Evolutionary conservation across 2,888 invertebrate species (phyloP).

Genomic region (Chelonus formosanus): DNA sequence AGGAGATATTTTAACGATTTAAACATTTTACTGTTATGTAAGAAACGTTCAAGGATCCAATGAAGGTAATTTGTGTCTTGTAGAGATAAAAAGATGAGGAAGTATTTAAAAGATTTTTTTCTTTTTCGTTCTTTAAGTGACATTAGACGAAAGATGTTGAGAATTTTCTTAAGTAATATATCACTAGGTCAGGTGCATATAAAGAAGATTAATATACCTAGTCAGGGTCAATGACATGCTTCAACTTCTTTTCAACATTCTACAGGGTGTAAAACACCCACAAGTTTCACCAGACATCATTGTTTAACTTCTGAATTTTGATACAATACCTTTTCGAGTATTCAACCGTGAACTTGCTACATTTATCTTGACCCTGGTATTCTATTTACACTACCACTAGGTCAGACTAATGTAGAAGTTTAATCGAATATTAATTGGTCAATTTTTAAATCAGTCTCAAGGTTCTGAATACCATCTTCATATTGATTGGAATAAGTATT

Average conservation of each 20-base stretch:
- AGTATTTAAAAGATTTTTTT: constrained; percentile 28
- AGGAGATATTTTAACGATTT: not conserved
- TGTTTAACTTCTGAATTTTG: too few relatives aligned
- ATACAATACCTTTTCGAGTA: too few relatives aligned
- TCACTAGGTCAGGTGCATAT: constrained; percentile 3
- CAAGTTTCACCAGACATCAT: constrained; percentile 56
- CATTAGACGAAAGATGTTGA: too few relatives aligned
- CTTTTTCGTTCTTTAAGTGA: constrained; percentile 18
- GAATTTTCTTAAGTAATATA: constrained; percentile 4
- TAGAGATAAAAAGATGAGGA: constrained; percentile 9
- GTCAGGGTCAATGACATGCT: constrained; percentile 55
- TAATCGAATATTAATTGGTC: too few relatives aligned
- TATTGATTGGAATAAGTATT: too few relatives aligned
- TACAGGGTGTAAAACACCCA: constrained; percentile 33
- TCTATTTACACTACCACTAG: too few relatives aligned
- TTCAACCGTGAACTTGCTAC: too few relatives aligned
- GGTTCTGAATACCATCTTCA: too few relatives aligned
- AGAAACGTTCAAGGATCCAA: not conserved
- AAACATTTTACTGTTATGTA: not conserved
- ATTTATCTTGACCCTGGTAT: too few relatives aligned
- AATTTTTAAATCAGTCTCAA: too few relatives aligned
- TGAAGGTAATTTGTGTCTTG: constrained; percentile 5
- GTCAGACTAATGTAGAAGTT: too few relatives aligned
- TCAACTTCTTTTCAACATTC: constrained; percentile 32
- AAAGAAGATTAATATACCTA: constrained; percentile 26